Conservation (phyloP, 2,888 invertebrate species). For the Liodrosophila aerea region DNA sequence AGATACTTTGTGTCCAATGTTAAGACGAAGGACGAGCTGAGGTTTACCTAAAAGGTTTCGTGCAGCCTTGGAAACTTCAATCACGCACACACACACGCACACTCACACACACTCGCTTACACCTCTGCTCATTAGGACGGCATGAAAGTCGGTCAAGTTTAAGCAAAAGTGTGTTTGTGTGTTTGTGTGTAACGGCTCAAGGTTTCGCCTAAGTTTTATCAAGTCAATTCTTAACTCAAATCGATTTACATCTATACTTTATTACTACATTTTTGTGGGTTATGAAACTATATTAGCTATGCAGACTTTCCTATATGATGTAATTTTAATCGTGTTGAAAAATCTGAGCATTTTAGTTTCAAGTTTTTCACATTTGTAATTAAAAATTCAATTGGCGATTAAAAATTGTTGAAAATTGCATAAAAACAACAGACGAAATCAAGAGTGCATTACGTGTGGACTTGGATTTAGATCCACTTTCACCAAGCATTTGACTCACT, state of each 20-base stretch:
- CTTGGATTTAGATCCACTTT: conserved; percentile 52
- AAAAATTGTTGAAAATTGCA: conserved; percentile 51
- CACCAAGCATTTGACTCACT: conserved; percentile 43
- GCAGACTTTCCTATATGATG: conserved; percentile 8
- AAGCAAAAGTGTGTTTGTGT: conserved; percentile 37
- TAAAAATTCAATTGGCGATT: conserved; percentile 57
- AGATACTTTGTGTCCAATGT: not conserved
- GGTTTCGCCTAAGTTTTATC: conserved; percentile 26
- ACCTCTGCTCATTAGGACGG: conserved; percentile 3
- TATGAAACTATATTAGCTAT: no score
- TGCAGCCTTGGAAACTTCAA: conserved; percentile 40
- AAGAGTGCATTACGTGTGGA: conserved; percentile 47
- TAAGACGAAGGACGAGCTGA: conserved; percentile 15
- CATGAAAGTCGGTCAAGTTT: conserved; percentile 67
- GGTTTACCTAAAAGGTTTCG: not conserved
- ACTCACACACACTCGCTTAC: no score
- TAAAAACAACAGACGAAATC: conserved; percentile 25
- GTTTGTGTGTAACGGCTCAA: conserved; percentile 38
- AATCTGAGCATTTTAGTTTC: conserved; percentile 24
- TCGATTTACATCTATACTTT: no score
- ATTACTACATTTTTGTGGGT: no score
- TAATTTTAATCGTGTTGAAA: conserved; percentile 5
- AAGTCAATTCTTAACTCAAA: conserved; percentile 1
- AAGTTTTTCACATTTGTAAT: conserved; percentile 35
- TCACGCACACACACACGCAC: not conserved